Evolutionary conservation across 1,140 invertebrate species (phyloP).

Genomic region (Halotydeus destructor): DNA sequence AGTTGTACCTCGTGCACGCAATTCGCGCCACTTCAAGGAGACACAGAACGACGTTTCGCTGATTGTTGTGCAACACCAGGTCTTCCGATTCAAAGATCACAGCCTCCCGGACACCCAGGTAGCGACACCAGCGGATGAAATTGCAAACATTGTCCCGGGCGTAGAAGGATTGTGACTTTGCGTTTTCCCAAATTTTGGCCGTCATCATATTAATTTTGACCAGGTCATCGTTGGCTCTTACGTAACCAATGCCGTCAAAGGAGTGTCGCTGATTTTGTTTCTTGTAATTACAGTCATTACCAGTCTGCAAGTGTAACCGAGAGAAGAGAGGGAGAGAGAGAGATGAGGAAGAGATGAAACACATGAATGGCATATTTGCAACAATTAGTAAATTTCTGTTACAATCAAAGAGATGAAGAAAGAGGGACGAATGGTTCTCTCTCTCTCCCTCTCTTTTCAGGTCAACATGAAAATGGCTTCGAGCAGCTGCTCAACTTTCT

Average conservation of each 20-base stretch:
- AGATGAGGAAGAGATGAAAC: too few species aligned
- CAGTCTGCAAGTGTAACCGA: too few species aligned
- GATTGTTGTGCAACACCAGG: slow-evolving; percentile 13
- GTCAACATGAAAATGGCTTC: too few species aligned
- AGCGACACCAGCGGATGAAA: slow-evolving; percentile 70
- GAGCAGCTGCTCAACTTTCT: too few species aligned
- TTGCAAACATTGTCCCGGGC: slow-evolving; percentile 80
- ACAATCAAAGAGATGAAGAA: too few species aligned
- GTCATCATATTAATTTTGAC: neutral
- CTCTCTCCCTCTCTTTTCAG: too few species aligned
- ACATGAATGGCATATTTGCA: too few species aligned
- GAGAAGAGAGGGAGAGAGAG: too few species aligned
- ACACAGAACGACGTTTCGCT: slow-evolving; percentile 60
- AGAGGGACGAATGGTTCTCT: too few species aligned
- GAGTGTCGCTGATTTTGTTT: neutral
- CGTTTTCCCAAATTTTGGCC: slow-evolving; percentile 40
- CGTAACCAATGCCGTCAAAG: too few species aligned
- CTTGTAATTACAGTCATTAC: neutral
- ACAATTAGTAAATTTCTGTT: too few species aligned
- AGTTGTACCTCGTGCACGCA: slow-evolving; percentile 41
- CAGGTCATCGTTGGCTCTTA: too few species aligned
- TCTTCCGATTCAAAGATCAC: slow-evolving; percentile 70
- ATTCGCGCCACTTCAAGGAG: slow-evolving; percentile 65
- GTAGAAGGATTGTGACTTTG: slow-evolving; percentile 50
- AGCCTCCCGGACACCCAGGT: slow-evolving; percentile 67